These are phyloP conservation scores for Reinhardtius hippoglossoides DNA, from an alignment of 2,113 vertebrate species.

Conservation along the genomic window DNA sequence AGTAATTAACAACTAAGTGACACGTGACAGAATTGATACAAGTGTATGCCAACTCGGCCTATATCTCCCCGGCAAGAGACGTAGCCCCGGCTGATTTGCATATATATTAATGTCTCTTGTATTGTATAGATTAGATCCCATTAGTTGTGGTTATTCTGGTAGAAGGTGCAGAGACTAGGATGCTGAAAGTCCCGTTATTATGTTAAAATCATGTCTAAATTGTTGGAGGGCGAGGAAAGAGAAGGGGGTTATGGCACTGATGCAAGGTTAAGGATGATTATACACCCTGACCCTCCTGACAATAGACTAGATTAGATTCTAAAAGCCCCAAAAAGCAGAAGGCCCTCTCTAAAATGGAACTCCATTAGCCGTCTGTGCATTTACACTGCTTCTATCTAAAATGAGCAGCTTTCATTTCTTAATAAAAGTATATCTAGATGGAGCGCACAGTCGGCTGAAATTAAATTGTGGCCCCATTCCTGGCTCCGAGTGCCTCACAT, in stretches of 20 bases:
- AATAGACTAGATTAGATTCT: conserved; percentile 71
- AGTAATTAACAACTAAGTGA: conserved; percentile 76
- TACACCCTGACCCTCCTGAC: conserved; percentile 62
- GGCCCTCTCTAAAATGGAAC: conserved; percentile 41
- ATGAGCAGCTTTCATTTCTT: conserved; percentile 63
- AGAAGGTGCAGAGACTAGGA: conserved; percentile 79
- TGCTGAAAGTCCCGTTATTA: conserved; percentile 78
- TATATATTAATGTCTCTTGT: conserved; percentile 88
- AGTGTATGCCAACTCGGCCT: conserved; percentile 55
- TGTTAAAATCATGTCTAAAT: conserved; percentile 78
- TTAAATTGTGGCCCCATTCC: conserved; percentile 49
- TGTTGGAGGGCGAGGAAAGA: conserved; percentile 61
- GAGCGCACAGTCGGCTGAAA: conserved; percentile 41
- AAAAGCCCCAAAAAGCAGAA: conserved; percentile 41
- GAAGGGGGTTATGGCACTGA: conserved; percentile 57
- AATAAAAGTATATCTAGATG: conserved; percentile 57
- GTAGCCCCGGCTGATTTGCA: conserved; percentile 82
- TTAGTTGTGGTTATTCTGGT: conserved; percentile 85
- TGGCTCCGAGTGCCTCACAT: conserved; percentile 41
- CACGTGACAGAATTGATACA: conserved; percentile 72
- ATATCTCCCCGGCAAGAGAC: conserved; percentile 66
- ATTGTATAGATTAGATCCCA: conserved; percentile 87
- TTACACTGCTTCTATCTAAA: conserved; percentile 51
- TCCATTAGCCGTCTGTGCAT: conserved; percentile 54
- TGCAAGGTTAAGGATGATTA: conserved; percentile 76